Percentiles rank a stretch among this genome's conserved stretches.
These are phyloP conservation scores for Thelaira solivaga DNA, from an alignment of 2,888 invertebrate species.

Conservation along the genomic window DNA sequence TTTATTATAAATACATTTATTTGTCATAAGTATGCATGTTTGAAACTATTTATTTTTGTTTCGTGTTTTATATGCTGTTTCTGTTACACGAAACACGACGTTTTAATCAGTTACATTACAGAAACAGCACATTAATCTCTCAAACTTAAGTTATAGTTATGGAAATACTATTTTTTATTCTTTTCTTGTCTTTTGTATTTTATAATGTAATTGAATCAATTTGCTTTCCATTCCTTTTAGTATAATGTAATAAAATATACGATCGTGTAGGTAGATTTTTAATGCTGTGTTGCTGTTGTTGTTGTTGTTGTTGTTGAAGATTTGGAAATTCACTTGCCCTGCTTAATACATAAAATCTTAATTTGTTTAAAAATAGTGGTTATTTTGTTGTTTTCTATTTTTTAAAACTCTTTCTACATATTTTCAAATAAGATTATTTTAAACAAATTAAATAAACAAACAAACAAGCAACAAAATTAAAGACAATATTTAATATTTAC, in stretches of 20 bases:
- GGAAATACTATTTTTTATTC: constrained; percentile 44
- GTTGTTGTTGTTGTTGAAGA: too few relatives aligned
- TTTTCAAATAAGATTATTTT: not conserved
- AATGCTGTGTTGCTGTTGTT: constrained; percentile 23
- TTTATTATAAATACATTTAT: constrained; percentile 72
- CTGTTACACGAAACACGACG: too few relatives aligned
- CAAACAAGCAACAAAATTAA: constrained; percentile 21
- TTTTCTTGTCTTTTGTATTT: constrained; percentile 61
- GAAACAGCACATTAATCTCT: too few relatives aligned
- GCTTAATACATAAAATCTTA: not conserved
- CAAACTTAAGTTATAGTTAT: constrained; percentile 66
- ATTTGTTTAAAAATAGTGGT: constrained; percentile 7
- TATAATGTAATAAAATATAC: constrained; percentile 11
- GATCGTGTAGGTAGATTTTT: constrained; percentile 7
- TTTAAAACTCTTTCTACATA: not conserved
- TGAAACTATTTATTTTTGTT: constrained; percentile 63
- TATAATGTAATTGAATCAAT: constrained; percentile 65
- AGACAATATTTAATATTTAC: constrained; percentile 42
- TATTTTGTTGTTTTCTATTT: not conserved
- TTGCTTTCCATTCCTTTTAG: constrained; percentile 17
- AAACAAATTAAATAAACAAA: not conserved
- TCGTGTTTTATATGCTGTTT: constrained; percentile 10
- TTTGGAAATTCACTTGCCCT: constrained; percentile 9
- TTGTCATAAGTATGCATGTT: constrained; percentile 67
- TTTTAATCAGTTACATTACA: too few relatives aligned